These are phyloP conservation scores for Cetonia aurata DNA, from an alignment of 2,888 invertebrate species.

Conservation along the genomic window DNA sequence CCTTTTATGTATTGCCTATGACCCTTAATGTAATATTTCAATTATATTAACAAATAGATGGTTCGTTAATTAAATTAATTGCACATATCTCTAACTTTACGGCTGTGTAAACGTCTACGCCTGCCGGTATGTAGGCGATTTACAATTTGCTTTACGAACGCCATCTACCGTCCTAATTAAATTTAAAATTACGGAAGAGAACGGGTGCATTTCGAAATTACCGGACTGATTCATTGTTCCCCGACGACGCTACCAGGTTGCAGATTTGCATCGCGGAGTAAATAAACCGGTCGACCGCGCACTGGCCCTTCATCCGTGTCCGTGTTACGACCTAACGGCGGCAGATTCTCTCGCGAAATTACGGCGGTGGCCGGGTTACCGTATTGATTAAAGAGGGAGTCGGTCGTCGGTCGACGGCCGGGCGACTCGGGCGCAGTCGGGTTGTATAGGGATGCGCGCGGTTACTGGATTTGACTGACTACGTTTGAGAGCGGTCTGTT, in stretches of 20 bases:
- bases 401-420: conserved; percentile 23
- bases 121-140: not conserved
- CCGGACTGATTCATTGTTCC: conserved; percentile 27
- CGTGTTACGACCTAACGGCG: conserved; percentile 4
- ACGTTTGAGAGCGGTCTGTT: no score
- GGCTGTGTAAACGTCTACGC: no score
- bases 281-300: conserved; percentile 21
- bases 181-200: conserved; percentile 23
- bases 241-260: conserved; percentile 14
- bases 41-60: no score
- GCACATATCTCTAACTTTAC: no score
- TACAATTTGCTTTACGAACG: not conserved
- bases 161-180: conserved; percentile 25
- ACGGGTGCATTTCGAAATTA: conserved; percentile 23
- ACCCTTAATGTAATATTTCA: no score
- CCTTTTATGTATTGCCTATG: no score
- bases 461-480: conserved; percentile 6
- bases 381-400: conserved; percentile 33
- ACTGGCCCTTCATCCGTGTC: not conserved
- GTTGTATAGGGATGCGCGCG: conserved; percentile 13
- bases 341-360: conserved; percentile 16
- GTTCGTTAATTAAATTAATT: no score
- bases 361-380: conserved; percentile 25
- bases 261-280: conserved; percentile 28
- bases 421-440: conserved; percentile 22